Evolutionary conservation across 2,797 vertebrate genomes (phyloP).

Genomic region (Brotula barbata): DNA sequence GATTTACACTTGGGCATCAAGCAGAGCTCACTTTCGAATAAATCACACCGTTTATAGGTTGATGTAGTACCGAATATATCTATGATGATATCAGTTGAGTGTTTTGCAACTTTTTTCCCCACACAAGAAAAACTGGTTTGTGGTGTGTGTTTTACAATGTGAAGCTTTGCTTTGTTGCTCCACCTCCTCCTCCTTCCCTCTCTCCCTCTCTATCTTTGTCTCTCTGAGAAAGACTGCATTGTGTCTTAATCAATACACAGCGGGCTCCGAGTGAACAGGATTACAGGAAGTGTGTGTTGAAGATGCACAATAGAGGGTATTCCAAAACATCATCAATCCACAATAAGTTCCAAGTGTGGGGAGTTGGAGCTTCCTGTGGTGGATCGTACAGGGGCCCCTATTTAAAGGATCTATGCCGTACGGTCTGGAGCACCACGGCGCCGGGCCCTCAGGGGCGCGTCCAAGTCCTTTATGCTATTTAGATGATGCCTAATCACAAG

Average conservation of each 20-base stretch:
- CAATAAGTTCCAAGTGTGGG: constrained; percentile 20
- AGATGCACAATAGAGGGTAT: constrained; percentile 32
- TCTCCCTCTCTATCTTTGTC: constrained; percentile 6
- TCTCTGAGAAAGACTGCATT: constrained; percentile 57
- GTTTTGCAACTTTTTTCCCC: neutral
- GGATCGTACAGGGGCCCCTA: no score
- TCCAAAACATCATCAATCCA: constrained; percentile 23
- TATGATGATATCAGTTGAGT: neutral
- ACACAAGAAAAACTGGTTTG: constrained; percentile 41
- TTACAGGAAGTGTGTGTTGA: constrained; percentile 21
- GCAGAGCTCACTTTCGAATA: no score
- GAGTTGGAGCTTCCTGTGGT: constrained; percentile 6
- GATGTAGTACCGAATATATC: no score
- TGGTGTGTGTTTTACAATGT: constrained; percentile 44
- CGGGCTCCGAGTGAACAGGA: constrained; percentile 39
- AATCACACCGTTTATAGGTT: no score
- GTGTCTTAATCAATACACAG: constrained; percentile 61
- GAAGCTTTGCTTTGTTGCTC: constrained; percentile 37
- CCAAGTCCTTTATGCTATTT: no score
- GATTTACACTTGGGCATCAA: no score
- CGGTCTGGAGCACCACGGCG: no score
- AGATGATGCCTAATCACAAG: no score
- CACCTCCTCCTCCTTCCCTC: constrained; percentile 6
- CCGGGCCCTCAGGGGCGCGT: no score
- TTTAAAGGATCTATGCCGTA: no score